phyloP scores from a whole-genome alignment of 2,888 invertebrate genomes.

The Andrena camellia region DNA sequence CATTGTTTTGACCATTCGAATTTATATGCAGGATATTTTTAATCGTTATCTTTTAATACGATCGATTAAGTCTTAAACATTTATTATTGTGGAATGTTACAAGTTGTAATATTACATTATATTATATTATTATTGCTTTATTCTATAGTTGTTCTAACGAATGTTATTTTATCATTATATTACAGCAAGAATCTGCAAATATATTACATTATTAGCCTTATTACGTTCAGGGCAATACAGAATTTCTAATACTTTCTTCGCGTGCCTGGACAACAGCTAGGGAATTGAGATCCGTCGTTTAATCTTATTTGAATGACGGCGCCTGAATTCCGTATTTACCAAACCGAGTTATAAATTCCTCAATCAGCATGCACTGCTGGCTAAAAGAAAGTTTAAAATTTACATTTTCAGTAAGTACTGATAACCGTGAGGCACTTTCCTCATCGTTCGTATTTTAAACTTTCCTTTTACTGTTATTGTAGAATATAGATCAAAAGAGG shows the following conservation, averaged over 20 bases:
- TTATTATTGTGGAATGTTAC: constrained; percentile 77
- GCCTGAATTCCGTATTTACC: background rate
- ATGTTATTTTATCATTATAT: constrained; percentile 58
- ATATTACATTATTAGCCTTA: constrained; percentile 42
- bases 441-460: background rate
- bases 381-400: background rate
- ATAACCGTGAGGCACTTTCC: background rate
- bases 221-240: constrained; percentile 59
- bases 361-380: background rate
- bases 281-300: background rate
- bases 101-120: constrained; percentile 71
- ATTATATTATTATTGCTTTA: constrained; percentile 67
- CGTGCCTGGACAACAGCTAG: background rate
- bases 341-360: background rate
- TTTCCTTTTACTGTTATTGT: background rate
- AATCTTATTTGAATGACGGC: background rate
- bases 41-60: constrained; percentile 53
- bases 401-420: background rate
- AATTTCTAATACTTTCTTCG: constrained; percentile 58
- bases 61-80: constrained; percentile 49
- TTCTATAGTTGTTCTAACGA: constrained; percentile 54
- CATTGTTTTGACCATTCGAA: constrained; percentile 52
- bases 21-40: constrained; percentile 57
- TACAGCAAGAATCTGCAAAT: constrained; percentile 43
- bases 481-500: background rate